Evolutionary conservation across 2,113 vertebrate genomes (phyloP).

Genomic region (Podarcis cretensis): DNA sequence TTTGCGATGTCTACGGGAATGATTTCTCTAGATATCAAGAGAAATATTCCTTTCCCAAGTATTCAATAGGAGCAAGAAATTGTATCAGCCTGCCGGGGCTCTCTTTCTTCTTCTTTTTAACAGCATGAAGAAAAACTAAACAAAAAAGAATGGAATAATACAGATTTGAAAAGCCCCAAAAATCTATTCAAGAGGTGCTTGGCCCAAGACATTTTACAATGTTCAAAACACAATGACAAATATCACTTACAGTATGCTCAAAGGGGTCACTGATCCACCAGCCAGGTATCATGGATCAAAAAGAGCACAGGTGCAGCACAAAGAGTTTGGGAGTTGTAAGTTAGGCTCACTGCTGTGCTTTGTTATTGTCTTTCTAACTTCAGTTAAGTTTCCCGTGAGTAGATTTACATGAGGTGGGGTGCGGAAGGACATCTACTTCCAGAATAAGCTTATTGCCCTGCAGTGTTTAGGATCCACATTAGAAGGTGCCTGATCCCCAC

Average conservation of each 20-base stretch:
- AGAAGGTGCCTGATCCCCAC: neutral
- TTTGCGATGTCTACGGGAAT: neutral
- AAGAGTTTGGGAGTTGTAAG: neutral
- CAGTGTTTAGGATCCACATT: neutral
- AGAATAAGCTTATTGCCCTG: neutral
- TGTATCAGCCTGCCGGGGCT: neutral
- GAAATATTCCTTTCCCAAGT: neutral
- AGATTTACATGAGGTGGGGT: neutral
- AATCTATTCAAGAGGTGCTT: slow-evolving; percentile 1
- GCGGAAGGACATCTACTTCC: neutral
- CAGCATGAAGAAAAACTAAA: neutral
- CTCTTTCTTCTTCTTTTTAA: neutral
- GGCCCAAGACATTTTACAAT: neutral
- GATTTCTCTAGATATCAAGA: slow-evolving; percentile 8
- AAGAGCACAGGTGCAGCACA: neutral
- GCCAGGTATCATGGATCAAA: slow-evolving; percentile 19
- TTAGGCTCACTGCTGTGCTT: neutral
- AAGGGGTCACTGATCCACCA: neutral
- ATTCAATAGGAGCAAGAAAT: slow-evolving; percentile 5
- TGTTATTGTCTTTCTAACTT: neutral
- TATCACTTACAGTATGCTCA: neutral
- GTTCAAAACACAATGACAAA: slow-evolving; percentile 2
- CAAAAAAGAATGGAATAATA: neutral
- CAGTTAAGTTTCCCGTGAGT: neutral
- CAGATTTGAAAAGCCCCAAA: neutral